Evolutionary conservation across 2,113 vertebrate genomes (phyloP), one percentile per base, ranked within the genome.

Genomic region (Scalopus aquaticus): DNA sequence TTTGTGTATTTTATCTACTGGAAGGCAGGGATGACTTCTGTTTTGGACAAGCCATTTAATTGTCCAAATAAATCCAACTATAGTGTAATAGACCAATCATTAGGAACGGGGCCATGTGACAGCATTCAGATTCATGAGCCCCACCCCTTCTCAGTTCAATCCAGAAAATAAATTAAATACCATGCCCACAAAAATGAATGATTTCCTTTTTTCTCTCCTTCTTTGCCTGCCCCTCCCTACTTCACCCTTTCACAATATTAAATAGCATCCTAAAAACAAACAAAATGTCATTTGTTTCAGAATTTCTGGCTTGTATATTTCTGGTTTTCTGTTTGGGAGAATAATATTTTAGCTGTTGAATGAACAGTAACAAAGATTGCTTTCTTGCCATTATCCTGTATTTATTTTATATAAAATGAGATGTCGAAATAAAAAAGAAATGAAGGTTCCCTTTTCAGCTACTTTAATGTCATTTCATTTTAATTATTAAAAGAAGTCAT

Each of bases 31-130:
- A 88, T 91, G 83, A 62, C 92, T 96, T 98, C 95, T 95, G 94
- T 96, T 96, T 85, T 70, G 88, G 96, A 97, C 74, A 95, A 95
- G 96, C 72, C 87, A 85, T 95, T 85, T 97, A 96, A 96, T 96
- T 94, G 94, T 96, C 97, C 93, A 96, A 95, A 97, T 97, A 97
- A 97, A 90, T 91, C 77, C 81, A 88, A 13, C 24, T 88, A 32
- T 32, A 80, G 87, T 73, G 13, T 93, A 95, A 92, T 87, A 95
- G 96, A 83, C 92, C 96, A 96, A 56, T 96, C 95, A 94, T 96
- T 96, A 96, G 93, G 87, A 97, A 82, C 76, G 83, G 88, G 94
- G 91, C 85, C 83, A 37, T 4, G 15, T 88, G 93, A 0, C 42
- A 24, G 28, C n/a, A 92, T 95, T 96, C 60, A 81, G 79, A 91